A percentile compares a stretch with the other conserved stretches of the same genome.
Evolutionary conservation across 1,140 invertebrate genomes (phyloP).

Genomic region (Bactericera cockerelli): DNA sequence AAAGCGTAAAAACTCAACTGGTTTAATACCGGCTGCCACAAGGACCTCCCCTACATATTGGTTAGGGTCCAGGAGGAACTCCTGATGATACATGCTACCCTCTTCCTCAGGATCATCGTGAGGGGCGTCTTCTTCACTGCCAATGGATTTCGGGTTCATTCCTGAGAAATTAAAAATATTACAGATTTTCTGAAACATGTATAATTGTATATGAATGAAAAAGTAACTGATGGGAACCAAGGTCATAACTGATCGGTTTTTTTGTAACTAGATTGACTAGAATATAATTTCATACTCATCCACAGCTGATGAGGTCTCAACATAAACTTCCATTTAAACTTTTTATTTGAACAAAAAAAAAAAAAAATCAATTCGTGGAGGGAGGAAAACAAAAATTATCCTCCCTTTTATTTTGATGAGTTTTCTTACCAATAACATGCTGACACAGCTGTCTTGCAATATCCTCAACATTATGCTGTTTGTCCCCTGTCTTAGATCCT

Average conservation of each 20-base stretch:
- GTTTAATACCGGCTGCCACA: slow-evolving; percentile 25
- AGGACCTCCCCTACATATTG: slow-evolving; percentile 57
- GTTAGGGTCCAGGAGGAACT: slow-evolving; percentile 64
- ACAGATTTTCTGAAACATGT: slow-evolving; percentile 14
- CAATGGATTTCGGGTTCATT: slow-evolving; percentile 68
- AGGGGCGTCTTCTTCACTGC: slow-evolving; percentile 44
- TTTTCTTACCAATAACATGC: slow-evolving; percentile 59
- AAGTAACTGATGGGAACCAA: background rate
- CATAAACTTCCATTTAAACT: too few species aligned
- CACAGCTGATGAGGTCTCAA: too few species aligned
- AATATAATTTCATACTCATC: too few species aligned
- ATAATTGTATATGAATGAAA: background rate
- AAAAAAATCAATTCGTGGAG: too few species aligned
- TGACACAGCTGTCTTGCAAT: slow-evolving; percentile 65
- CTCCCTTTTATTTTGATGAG: too few species aligned
- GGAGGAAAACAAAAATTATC: too few species aligned
- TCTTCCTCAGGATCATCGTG: slow-evolving; percentile 48
- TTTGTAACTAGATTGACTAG: too few species aligned
- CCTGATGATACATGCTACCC: slow-evolving; percentile 62
- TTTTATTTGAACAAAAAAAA: too few species aligned
- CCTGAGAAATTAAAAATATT: slow-evolving; percentile 34
- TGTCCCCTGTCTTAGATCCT: slow-evolving; percentile 20
- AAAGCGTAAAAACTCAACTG: slow-evolving; percentile 22
- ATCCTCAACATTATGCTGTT: slow-evolving; percentile 30
- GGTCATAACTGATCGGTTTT: too few species aligned